Percentiles rank a stretch among this genome's conserved stretches.
phyloP scores from a whole-genome alignment of 2,888 invertebrate genomes.

The Antheraea assamensis region DNA sequence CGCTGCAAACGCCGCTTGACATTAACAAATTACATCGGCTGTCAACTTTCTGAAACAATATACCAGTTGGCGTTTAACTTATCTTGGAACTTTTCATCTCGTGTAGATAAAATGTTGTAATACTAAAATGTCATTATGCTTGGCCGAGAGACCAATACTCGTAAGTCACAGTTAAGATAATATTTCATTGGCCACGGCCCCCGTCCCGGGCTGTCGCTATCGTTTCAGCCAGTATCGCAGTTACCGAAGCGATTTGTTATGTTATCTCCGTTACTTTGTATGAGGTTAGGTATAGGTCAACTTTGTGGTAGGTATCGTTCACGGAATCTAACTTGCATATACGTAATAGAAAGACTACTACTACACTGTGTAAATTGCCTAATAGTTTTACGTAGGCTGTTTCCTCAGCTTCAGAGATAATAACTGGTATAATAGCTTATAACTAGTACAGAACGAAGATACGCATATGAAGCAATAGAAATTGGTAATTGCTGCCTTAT shows the following conservation, averaged over 20 bases:
- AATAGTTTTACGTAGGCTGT: constrained; percentile 7
- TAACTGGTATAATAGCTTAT: too few species aligned
- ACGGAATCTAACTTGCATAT: constrained; percentile 47
- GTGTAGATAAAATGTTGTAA: constrained; percentile 79
- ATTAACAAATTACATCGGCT: constrained; percentile 79
- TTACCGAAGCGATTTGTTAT: constrained; percentile 74
- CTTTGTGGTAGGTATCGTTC: constrained; percentile 56
- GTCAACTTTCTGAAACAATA: constrained; percentile 80
- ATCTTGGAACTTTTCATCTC: constrained; percentile 77
- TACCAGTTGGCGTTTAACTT: constrained; percentile 80
- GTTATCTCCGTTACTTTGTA: constrained; percentile 75
- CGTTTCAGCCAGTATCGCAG: constrained; percentile 66
- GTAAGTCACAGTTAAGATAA: constrained; percentile 71
- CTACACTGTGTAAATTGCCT: constrained; percentile 15
- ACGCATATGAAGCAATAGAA: not conserved
- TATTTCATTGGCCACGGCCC: constrained; percentile 64
- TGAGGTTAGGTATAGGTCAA: constrained; percentile 72
- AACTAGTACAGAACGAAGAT: not conserved
- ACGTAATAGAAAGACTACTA: constrained; percentile 13
- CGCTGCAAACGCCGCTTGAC: constrained; percentile 52
- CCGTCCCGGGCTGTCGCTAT: constrained; percentile 50
- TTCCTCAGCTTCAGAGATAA: not conserved
- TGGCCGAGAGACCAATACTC: constrained; percentile 61
- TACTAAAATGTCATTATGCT: constrained; percentile 81
- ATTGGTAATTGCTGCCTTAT: not conserved